A percentile compares a stretch with the other conserved stretches of the same genome.
Conservation (phyloP, 2,888 invertebrate genomes). For the Nomada goodeniana region DNA sequence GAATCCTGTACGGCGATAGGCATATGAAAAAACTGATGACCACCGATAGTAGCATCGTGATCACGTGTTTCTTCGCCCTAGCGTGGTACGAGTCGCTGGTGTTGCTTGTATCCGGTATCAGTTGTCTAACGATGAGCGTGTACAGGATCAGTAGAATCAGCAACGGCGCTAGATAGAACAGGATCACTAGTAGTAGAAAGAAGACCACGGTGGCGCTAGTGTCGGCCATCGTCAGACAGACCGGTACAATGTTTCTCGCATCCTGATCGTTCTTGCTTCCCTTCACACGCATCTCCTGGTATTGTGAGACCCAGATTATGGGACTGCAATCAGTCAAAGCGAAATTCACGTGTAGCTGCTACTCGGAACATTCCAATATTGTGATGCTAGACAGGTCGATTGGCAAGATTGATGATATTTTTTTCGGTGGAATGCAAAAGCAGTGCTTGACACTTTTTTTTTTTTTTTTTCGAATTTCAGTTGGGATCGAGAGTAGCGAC, state of each 20-base stretch:
- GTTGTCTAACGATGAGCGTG: slow-evolving; percentile 92
- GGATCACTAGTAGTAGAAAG: slow-evolving; percentile 90
- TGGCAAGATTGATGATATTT: background rate
- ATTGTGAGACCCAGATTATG: slow-evolving; percentile 85
- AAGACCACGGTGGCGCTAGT: slow-evolving; percentile 91
- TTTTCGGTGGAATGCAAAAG: no score
- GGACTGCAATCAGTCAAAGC: slow-evolving; percentile 89
- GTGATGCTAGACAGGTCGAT: no score
- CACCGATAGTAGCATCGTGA: slow-evolving; percentile 94
- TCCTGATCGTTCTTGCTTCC: slow-evolving; percentile 79
- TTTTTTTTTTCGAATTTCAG: no score
- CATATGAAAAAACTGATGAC: slow-evolving; percentile 95
- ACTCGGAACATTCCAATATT: background rate
- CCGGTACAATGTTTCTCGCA: slow-evolving; percentile 84
- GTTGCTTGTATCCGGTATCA: slow-evolving; percentile 89
- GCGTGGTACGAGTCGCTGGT: slow-evolving; percentile 90
- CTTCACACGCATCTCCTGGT: slow-evolving; percentile 76
- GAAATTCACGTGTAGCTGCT: slow-evolving; percentile 6
- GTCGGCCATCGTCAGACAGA: slow-evolving; percentile 92
- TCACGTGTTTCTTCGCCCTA: slow-evolving; percentile 92
- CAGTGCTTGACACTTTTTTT: no score
- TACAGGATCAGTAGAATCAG: slow-evolving; percentile 92
- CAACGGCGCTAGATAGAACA: slow-evolving; percentile 93
- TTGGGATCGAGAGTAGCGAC: no score
- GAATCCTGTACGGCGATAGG: slow-evolving; percentile 93